These are phyloP conservation scores for Pollimyrus isidori DNA, from an alignment of 2,113 vertebrate genomes.

Conservation along the genomic window DNA sequence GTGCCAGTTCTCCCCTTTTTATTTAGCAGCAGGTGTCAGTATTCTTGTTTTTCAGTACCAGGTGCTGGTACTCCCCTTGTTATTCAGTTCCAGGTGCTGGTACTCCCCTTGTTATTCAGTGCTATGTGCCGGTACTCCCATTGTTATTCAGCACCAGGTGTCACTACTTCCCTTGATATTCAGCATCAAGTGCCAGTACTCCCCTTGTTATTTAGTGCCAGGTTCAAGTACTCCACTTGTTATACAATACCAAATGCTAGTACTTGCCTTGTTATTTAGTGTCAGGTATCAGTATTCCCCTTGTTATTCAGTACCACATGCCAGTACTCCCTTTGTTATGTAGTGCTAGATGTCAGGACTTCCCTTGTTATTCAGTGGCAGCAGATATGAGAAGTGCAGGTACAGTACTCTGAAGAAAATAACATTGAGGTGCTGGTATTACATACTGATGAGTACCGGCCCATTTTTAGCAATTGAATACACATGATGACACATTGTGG, in stretches of 20 bases:
- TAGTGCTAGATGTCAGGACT: background rate
- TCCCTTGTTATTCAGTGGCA: background rate
- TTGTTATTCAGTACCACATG: background rate
- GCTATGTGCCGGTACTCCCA: background rate
- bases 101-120: no score
- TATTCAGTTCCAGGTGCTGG: no score
- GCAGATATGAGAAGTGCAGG: background rate
- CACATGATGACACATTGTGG: background rate
- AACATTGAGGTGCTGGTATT: background rate
- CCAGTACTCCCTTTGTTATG: background rate
- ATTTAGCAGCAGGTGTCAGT: no score
- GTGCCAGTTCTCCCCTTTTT: no score
- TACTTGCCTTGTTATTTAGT: no score
- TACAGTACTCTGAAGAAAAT: background rate
- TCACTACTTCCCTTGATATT: background rate
- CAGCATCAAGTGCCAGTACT: no score
- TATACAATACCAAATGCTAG: no score
- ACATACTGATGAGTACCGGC: background rate
- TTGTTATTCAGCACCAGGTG: background rate
- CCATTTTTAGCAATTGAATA: background rate
- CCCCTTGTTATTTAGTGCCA: no score
- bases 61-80: background rate
- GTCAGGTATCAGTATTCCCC: no score
- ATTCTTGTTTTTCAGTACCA: background rate
- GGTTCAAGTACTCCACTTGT: no score